Conservation (phyloP, 2,797 vertebrate species). For the Parotocinclus haroldoi region DNA sequence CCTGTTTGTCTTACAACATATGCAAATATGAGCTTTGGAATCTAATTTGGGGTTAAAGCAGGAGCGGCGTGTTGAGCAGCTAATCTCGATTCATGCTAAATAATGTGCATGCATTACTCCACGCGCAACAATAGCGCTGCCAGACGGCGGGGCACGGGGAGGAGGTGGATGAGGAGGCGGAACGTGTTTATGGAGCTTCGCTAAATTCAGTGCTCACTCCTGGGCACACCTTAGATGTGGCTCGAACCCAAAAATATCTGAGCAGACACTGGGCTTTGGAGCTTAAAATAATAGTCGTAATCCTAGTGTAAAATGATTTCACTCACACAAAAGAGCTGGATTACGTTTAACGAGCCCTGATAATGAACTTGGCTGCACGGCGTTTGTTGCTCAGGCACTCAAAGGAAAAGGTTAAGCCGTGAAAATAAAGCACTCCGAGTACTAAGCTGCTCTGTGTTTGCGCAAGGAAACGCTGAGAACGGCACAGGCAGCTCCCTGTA, state of each 20-base stretch:
- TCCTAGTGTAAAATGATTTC: too few species aligned
- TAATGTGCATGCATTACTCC: slow-evolving; percentile 34
- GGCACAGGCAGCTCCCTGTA: too few species aligned
- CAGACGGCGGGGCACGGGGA: slow-evolving; percentile 7
- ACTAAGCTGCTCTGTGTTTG: too few species aligned
- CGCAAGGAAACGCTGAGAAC: too few species aligned
- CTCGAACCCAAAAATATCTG: slow-evolving; percentile 23
- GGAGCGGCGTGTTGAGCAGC: slow-evolving; percentile 7
- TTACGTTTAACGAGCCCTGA: too few species aligned
- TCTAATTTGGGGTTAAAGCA: slow-evolving; percentile 35
- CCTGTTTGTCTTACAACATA: slow-evolving; percentile 40
- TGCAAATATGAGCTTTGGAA: slow-evolving; percentile 57
- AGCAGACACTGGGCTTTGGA: neutral
- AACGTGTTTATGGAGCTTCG: slow-evolving; percentile 19
- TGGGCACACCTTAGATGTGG: slow-evolving; percentile 32
- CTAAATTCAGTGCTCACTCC: neutral
- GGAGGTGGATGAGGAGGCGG: neutral
- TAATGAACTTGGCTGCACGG: too few species aligned
- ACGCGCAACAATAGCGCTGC: slow-evolving; percentile 19
- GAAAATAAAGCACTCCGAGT: too few species aligned
- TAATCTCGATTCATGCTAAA: slow-evolving; percentile 46
- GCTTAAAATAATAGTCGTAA: too few species aligned
- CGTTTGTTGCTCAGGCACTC: too few species aligned
- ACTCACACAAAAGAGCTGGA: too few species aligned
- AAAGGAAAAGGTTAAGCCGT: too few species aligned